Evolutionary conservation across 35 echinoderm and acorn worm species (phyloP).

Genomic region (Eucidaris tribuloides): DNA sequence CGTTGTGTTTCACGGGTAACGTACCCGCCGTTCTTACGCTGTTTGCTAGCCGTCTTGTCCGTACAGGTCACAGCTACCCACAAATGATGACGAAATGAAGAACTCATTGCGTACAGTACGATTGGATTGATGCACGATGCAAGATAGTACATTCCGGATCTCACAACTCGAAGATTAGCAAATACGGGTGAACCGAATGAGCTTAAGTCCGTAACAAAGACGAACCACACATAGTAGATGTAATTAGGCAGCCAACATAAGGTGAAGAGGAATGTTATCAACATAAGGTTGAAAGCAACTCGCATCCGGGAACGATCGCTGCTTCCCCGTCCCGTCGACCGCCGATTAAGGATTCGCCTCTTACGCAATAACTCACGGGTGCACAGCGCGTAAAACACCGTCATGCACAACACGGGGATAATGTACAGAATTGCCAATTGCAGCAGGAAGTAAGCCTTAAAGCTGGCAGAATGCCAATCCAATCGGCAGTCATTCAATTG

Average conservation of each 20-base stretch:
- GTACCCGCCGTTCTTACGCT: constrained; percentile 2
- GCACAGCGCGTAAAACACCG: constrained; percentile 10
- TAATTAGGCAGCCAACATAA: constrained; percentile 13
- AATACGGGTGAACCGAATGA: background rate
- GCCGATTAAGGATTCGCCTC: background rate
- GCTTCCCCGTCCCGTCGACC: background rate
- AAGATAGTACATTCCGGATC: background rate
- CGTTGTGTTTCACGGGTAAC: background rate
- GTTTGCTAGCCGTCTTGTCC: background rate
- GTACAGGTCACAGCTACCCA: background rate
- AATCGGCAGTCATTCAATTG: background rate
- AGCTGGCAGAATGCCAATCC: background rate
- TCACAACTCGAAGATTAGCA: background rate
- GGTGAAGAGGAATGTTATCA: background rate
- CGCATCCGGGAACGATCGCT: background rate
- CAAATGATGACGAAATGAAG: constrained; percentile 10
- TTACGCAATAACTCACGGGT: background rate
- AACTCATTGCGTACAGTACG: constrained; percentile 13
- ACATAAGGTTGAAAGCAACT: constrained; percentile 20
- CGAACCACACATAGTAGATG: background rate
- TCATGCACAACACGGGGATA: background rate
- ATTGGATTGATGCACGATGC: constrained; percentile 20
- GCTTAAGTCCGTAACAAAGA: background rate
- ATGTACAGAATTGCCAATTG: background rate
- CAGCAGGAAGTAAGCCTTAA: background rate